phyloP scores from a whole-genome alignment of 2,113 vertebrate genomes.

The Rostratula benghalensis region DNA sequence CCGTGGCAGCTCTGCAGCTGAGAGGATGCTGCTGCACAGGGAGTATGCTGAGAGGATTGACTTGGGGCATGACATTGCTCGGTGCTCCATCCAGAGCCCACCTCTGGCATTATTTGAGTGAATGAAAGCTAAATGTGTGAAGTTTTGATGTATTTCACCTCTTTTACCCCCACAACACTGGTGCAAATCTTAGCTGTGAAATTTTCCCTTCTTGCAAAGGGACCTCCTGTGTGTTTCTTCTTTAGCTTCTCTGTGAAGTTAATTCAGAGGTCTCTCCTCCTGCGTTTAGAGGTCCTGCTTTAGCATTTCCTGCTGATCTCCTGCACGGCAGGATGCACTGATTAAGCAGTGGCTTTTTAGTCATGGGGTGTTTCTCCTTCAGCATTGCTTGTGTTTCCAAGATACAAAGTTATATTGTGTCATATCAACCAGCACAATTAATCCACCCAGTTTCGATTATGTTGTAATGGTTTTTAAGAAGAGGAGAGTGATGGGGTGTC shows the following conservation, averaged over 20 bases:
- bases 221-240: background rate
- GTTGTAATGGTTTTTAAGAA: background rate
- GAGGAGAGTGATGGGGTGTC: background rate
- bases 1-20: accelerated
- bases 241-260: background rate
- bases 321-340: background rate
- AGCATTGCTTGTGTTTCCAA: background rate
- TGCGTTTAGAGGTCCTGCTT: background rate
- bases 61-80: background rate
- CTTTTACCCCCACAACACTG: background rate
- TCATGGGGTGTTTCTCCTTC: background rate
- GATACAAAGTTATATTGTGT: background rate
- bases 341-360: background rate
- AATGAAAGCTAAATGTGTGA: background rate
- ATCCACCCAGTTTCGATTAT: background rate
- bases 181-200: background rate
- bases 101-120: background rate
- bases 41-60: background rate
- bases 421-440: background rate
- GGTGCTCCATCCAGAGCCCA: background rate
- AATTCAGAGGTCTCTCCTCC: background rate
- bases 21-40: background rate
- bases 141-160: background rate
- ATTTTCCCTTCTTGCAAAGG: background rate
- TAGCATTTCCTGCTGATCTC: background rate